Base-by-base conservation (phyloP, 1,140 invertebrate genomes). In the Drosophila mojavensis region DNA sequence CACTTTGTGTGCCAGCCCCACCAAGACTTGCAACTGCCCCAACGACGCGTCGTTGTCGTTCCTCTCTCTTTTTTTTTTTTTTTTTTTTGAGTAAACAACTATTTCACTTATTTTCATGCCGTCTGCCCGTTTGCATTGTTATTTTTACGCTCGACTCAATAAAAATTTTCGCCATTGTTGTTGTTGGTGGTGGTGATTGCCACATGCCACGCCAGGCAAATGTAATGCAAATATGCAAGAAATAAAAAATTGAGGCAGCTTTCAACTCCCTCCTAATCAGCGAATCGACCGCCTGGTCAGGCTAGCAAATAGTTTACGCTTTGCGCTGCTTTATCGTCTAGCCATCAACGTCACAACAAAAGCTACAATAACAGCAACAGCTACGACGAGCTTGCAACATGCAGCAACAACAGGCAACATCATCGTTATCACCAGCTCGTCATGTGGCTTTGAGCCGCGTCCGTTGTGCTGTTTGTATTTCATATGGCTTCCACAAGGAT, bases 41-140 rank as follows among this genome's bases (percentile, higher is more conserved):
- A 55, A 67, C 81, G 78, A 0, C n/a, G n/a, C 81, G 78, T 3
- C n/a, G n/a, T 47, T 7, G 43, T 17, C 43, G 43, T 17, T 15
- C 17, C 43, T 15, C 43, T 24, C 20, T 2, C 71, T 79, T 79
- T 65, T 15, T 75, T 79, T 79, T 65, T 30, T 30, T 30, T 30
- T 30, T 30, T 24, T 24, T 24, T 2, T 24, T 24, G 20, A 24
- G 20, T 88, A 86, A 88, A 86, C 84, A 88, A 88, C 83, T 88
- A 88, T 88, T 88, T 88, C 83, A 88, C 83, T 88, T 88, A 89
- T 88, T 88, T 88, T 89, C 83, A 88, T 88, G 83, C 83, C 80
- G 83, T 88, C 83, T 88, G 83, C 77, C 58, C 73, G 79, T 86
- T 79, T 82, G 79, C 83, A 89, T 88, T 88, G 83, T 88, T 88